Evolutionary conservation across 2,888 invertebrate genomes (phyloP).

Genomic region (Calameuta filiformis): DNA sequence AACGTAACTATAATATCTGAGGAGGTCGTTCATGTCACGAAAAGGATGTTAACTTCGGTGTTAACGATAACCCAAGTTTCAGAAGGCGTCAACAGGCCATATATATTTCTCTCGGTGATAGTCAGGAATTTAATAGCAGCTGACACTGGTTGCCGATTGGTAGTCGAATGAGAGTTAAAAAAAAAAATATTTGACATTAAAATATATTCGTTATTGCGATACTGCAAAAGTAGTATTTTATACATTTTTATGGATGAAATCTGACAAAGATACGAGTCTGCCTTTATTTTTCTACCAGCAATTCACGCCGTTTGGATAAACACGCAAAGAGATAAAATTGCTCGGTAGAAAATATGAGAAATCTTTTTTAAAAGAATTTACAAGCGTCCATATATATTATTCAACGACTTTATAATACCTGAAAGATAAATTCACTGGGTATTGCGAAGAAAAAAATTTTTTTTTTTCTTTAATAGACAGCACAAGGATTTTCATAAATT

Average conservation of each 20-base stretch:
- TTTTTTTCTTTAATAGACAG: neutral
- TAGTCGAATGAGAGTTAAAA: neutral
- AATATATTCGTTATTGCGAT: neutral
- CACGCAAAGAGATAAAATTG: neutral
- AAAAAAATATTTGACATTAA: neutral
- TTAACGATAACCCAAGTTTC: neutral
- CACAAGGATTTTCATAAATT: neutral
- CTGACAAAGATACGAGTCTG: neutral
- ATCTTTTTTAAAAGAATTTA: neutral
- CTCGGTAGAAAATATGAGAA: neutral
- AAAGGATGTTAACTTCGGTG: slow-evolving; percentile 30
- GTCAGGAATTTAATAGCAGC: neutral
- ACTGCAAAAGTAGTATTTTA: neutral
- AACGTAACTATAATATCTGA: slow-evolving; percentile 25
- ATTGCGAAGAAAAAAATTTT: neutral
- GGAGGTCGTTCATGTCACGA: slow-evolving; percentile 32
- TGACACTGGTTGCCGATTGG: neutral
- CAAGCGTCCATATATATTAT: neutral
- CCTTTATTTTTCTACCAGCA: neutral
- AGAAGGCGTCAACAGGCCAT: neutral
- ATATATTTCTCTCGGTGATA: neutral
- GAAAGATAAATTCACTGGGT: neutral
- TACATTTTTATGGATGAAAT: neutral
- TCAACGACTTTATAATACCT: neutral
- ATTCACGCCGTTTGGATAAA: neutral